phyloP scores from a whole-genome alignment of 2,797 vertebrate genomes.

The Spinus pinus region DNA sequence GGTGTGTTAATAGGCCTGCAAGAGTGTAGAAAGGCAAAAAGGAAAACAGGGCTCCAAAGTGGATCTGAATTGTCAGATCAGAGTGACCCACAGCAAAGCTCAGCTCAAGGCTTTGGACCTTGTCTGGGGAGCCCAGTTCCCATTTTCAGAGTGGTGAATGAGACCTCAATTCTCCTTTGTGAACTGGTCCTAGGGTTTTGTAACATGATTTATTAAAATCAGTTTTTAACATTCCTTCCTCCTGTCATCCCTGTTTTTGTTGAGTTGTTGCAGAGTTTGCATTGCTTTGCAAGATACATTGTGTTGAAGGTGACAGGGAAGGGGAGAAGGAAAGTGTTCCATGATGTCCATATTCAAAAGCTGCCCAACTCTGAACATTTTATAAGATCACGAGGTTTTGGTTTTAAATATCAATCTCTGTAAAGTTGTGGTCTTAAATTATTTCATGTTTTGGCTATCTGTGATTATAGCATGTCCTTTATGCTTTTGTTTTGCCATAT shows the following conservation, averaged over 20 bases:
- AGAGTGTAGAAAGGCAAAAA: neutral
- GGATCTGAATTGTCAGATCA: neutral
- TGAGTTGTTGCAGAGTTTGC: neutral
- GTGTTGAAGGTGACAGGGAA: neutral
- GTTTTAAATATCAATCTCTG: neutral
- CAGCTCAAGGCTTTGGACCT: neutral
- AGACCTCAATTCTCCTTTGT: neutral
- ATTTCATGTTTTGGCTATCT: neutral
- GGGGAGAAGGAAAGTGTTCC: neutral
- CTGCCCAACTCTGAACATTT: neutral
- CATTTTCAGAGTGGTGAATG: neutral
- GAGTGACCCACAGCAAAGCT: neutral
- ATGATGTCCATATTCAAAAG: neutral
- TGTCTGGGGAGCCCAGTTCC: neutral
- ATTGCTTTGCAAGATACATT: neutral
- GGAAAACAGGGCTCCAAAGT: neutral
- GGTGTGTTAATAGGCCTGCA: neutral
- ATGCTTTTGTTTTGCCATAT: neutral
- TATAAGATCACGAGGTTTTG: neutral
- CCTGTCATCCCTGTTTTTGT: neutral
- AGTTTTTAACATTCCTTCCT: slow-evolving; percentile 19
- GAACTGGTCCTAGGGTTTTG: slow-evolving; percentile 51
- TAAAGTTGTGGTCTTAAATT: neutral
- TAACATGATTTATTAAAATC: slow-evolving; percentile 67
- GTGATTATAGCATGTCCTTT: neutral